Conservation (phyloP, 1,140 invertebrate species). For the Caenorhabditis remanei region DNA sequence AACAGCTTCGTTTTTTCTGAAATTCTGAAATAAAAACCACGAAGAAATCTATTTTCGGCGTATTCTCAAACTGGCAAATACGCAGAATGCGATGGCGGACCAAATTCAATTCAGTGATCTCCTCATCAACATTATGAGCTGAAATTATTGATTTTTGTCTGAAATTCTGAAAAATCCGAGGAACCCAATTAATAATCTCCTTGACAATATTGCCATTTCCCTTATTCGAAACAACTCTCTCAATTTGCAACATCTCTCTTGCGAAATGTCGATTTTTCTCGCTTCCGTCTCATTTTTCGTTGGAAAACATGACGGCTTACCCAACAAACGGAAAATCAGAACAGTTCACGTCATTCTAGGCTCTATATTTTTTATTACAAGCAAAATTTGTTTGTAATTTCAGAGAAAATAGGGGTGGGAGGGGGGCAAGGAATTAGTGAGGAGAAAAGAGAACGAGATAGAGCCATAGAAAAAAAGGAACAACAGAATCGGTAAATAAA, state of each 20-base stretch:
- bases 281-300: no score
- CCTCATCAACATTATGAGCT: conserved; percentile 28
- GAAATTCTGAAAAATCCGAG: background rate
- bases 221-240: conserved; percentile 55
- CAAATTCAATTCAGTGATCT: conserved; percentile 10
- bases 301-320: no score
- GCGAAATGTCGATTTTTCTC: no score
- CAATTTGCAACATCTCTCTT: conserved; percentile 45
- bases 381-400: conserved; percentile 1
- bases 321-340: background rate
- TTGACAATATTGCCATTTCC: conserved; percentile 57
- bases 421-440: background rate
- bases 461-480: background rate
- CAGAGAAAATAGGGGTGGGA: no score
- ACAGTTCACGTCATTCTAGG: conserved; percentile 26
- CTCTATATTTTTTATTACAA: conserved; percentile 15
- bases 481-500: background rate
- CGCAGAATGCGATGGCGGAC: conserved; percentile 28
- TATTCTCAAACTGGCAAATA: conserved; percentile 39
- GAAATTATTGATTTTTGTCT: background rate
- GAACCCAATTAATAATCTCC: conserved; percentile 46
- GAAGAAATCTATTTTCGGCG: background rate
- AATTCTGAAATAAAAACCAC: no score
- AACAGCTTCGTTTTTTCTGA: no score
- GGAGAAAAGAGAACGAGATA: background rate